Evolutionary conservation across 2,888 invertebrate genomes (phyloP).

Genomic region (Eutolmus rufibarbis): DNA sequence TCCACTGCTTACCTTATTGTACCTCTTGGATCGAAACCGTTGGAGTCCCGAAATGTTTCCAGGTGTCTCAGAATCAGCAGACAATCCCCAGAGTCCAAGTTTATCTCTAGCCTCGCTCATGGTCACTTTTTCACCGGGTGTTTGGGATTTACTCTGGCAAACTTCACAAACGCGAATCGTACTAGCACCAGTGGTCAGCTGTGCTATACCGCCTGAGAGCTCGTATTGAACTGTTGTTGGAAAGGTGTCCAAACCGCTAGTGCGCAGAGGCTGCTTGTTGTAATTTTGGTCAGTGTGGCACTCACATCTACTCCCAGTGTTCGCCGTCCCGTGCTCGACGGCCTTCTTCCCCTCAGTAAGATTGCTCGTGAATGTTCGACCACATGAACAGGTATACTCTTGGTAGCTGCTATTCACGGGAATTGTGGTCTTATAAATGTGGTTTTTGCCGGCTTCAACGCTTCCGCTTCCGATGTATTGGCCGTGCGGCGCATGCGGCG

Average conservation of each 20-base stretch:
- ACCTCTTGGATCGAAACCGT: conserved; percentile 57
- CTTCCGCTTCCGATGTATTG: conserved; percentile 28
- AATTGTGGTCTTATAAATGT: conserved; percentile 58
- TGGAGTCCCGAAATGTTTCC: conserved; percentile 57
- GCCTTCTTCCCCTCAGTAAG: not conserved
- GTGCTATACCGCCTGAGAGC: conserved; percentile 58
- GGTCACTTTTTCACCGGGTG: not conserved
- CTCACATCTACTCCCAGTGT: not conserved
- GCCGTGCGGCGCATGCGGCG: conserved; percentile 42
- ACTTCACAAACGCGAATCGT: not conserved
- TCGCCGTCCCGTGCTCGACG: conserved; percentile 10
- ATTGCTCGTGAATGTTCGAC: not conserved
- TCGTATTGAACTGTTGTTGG: conserved; percentile 59
- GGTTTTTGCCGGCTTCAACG: conserved; percentile 46
- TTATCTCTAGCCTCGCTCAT: conserved; percentile 54
- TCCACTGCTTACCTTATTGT: conserved; percentile 58
- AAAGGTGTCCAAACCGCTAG: not conserved
- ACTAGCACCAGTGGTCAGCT: conserved; percentile 46
- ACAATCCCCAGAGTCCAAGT: conserved; percentile 56
- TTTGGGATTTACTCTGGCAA: not conserved
- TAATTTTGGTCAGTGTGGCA: not conserved
- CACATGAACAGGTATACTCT: not conserved
- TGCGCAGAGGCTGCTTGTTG: not conserved
- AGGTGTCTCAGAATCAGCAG: conserved; percentile 56
- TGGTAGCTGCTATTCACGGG: conserved; percentile 53